These are phyloP conservation scores for Berghia stephanieae DNA, from an alignment of 1,140 invertebrate species.

Conservation along the genomic window DNA sequence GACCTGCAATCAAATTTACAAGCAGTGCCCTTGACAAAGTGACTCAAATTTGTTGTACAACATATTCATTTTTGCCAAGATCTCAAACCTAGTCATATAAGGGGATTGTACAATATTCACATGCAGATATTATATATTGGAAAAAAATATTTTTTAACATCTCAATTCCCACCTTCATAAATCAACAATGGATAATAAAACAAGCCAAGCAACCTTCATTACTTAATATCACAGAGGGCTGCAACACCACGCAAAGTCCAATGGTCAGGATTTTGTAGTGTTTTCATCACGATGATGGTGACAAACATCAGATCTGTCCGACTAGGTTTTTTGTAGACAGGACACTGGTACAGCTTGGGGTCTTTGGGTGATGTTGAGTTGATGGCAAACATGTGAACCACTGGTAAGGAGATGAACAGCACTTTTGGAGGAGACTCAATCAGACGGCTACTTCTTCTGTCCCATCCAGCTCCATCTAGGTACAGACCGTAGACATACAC, in stretches of 20 bases:
- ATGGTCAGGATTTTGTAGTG: slow-evolving; percentile 85
- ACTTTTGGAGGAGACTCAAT: slow-evolving; percentile 61
- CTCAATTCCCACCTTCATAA: neutral
- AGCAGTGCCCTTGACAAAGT: too few relatives aligned
- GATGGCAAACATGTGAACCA: slow-evolving; percentile 63
- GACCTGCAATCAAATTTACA: too few relatives aligned
- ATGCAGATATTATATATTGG: neutral
- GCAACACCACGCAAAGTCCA: slow-evolving; percentile 94
- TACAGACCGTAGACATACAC: slow-evolving; percentile 62
- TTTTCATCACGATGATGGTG: slow-evolving; percentile 83
- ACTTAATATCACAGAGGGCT: slow-evolving; percentile 94
- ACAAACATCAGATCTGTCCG: slow-evolving; percentile 93
- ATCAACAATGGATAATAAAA: neutral
- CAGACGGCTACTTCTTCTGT: slow-evolving; percentile 53
- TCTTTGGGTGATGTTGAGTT: slow-evolving; percentile 79
- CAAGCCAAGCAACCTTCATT: slow-evolving; percentile 54
- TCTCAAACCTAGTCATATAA: neutral
- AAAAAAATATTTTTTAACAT: neutral
- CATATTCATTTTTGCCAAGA: neutral
- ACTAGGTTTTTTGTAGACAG: slow-evolving; percentile 89
- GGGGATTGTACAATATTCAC: neutral
- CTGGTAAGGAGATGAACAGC: slow-evolving; percentile 56
- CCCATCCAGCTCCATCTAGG: slow-evolving; percentile 63
- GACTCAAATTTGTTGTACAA: neutral
- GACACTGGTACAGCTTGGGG: slow-evolving; percentile 90